Conservation (phyloP, 1,140 invertebrate species). For the Cepaea nemoralis region DNA sequence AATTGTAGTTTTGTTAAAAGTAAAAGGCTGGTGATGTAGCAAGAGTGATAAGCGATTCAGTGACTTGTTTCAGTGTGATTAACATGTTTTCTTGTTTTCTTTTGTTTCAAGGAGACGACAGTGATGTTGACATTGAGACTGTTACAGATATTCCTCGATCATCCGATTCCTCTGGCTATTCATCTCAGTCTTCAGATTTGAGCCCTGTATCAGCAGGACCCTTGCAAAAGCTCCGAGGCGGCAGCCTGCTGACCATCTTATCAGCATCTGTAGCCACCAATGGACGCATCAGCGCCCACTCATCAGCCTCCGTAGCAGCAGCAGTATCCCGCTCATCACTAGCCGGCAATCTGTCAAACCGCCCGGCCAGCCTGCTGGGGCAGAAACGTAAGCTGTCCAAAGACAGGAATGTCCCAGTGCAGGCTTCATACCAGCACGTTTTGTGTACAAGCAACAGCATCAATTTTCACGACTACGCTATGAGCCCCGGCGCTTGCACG, state of each 20-base stretch:
- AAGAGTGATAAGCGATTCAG: too few species aligned
- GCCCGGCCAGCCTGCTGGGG: not conserved
- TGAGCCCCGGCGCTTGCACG: slow-evolving; percentile 30
- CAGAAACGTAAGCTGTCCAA: slow-evolving; percentile 31
- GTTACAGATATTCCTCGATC: slow-evolving; percentile 23
- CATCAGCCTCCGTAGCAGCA: not conserved
- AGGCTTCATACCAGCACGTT: slow-evolving; percentile 4
- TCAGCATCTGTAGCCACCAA: not conserved
- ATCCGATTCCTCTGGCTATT: slow-evolving; percentile 28
- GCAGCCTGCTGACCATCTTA: slow-evolving; percentile 16
- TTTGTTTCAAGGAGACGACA: slow-evolving; percentile 31
- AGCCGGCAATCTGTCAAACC: not conserved
- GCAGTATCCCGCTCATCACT: slow-evolving; percentile 13
- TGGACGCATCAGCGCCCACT: not conserved
- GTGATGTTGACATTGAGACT: slow-evolving; percentile 43
- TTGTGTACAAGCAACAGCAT: slow-evolving; percentile 31
- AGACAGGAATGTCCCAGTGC: slow-evolving; percentile 1
- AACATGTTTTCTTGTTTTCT: too few species aligned
- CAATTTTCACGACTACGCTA: slow-evolving; percentile 40
- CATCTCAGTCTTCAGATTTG: not conserved
- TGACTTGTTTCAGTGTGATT: too few species aligned
- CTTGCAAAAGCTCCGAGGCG: not conserved
- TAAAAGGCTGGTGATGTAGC: too few species aligned
- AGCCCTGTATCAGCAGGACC: not conserved
- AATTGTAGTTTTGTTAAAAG: too few species aligned